Evolutionary conservation across 2,888 invertebrate species (phyloP).

Genomic region (Dynastes tityus): DNA sequence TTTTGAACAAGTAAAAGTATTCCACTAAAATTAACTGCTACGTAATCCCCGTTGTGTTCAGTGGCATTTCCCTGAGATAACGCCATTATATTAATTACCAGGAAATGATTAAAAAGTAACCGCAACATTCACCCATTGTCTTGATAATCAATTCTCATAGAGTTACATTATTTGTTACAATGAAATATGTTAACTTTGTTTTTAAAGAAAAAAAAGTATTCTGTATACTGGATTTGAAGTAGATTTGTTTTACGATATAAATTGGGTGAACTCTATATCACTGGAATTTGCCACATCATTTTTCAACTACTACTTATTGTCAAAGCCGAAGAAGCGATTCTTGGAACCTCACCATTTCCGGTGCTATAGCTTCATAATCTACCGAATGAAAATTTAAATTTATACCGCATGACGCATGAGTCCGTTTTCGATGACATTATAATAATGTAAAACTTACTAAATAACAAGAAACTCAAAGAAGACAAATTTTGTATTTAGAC

Average conservation of each 20-base stretch:
- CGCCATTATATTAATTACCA: too few species aligned
- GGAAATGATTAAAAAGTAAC: too few species aligned
- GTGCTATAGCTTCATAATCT: conserved; percentile 3
- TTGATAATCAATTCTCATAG: too few species aligned
- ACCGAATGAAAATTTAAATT: conserved; percentile 4
- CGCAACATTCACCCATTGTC: too few species aligned
- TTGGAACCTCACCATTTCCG: conserved; percentile 20
- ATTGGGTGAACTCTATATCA: background rate
- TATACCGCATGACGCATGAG: conserved; percentile 12
- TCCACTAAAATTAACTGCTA: background rate
- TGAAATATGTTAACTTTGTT: background rate
- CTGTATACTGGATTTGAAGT: background rate
- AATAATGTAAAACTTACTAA: background rate
- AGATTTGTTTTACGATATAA: background rate
- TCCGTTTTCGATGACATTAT: background rate
- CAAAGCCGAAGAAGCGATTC: conserved; percentile 6
- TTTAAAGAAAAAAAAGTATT: background rate
- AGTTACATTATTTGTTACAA: too few species aligned
- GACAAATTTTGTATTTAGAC: background rate
- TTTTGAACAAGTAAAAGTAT: background rate
- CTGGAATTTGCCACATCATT: background rate
- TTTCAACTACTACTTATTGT: background rate
- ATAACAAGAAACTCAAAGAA: background rate
- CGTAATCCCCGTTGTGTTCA: too few species aligned
- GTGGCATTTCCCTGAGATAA: too few species aligned